These are phyloP conservation scores for Bombylius discolor DNA, from an alignment of 2,888 invertebrate genomes.

Conservation along the genomic window DNA sequence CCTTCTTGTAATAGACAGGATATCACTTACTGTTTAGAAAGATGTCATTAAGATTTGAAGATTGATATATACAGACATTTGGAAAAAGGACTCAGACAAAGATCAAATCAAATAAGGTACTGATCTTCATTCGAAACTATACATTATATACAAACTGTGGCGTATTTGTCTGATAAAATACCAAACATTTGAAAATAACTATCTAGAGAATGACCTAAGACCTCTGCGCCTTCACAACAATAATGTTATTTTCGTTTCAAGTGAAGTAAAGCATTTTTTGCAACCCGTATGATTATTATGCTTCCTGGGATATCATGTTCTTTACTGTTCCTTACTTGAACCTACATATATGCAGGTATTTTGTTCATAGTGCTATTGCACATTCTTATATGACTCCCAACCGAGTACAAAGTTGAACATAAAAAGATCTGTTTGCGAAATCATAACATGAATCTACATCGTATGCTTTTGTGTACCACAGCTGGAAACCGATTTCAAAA, in stretches of 20 bases:
- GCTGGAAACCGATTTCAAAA: conserved; percentile 18
- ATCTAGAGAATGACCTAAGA: conserved; percentile 4
- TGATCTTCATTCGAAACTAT: neutral
- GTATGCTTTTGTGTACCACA: conserved; percentile 12
- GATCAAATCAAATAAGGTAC: neutral
- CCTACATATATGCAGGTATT: conserved; percentile 3
- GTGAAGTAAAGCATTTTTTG: neutral
- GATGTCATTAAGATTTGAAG: conserved; percentile 8
- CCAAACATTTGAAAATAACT: neutral
- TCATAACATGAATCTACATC: conserved; percentile 21
- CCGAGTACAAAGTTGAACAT: conserved; percentile 18
- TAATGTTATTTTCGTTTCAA: neutral
- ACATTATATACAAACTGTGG: neutral
- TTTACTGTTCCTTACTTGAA: neutral
- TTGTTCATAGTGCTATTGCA: conserved; percentile 5
- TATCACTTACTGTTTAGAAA: conserved; percentile 8
- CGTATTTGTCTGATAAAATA: conserved; percentile 2
- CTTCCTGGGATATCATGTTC: conserved; percentile 1
- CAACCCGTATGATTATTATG: neutral
- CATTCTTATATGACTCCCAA: conserved; percentile 3
- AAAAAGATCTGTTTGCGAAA: conserved; percentile 20
- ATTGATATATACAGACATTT: neutral
- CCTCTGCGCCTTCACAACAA: neutral
- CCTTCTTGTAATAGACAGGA: neutral
- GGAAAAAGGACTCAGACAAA: neutral